Evolutionary conservation across 2,888 invertebrate genomes (phyloP), one percentile per base, ranked within the genome.

Genomic region (Fragum whitleyi): DNA sequence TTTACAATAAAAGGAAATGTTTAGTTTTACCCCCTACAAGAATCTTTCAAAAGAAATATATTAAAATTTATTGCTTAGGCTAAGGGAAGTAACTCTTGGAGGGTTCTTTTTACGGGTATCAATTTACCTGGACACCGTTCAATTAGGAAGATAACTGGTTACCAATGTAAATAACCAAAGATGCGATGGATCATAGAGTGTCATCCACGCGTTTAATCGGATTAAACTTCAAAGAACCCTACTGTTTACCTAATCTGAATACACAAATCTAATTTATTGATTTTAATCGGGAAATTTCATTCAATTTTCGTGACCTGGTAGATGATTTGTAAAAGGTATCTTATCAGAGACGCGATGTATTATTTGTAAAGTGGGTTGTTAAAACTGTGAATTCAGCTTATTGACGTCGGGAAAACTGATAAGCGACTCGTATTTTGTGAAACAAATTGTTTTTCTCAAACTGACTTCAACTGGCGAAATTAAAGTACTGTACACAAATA

Each of bases 101-200:
- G 32, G 32, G 9, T 36, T 9, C 5, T 36, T 36, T 36, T 61
- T 16, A 61, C 26, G 32, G 29, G 28, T 26, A 57, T 57, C 2
- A 29, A 19, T 16, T 28, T 61, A 61, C 61, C 32, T 32, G 19
- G 16, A 61, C 61, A 61, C 61, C 61, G 61, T 61, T 16, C 32
- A 61, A 61, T 61, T 19, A 61, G 26, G 32, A 32, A 32, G 32
- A 32, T 19, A 29, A 65, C 32, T 36, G 65, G 65, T 65, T 65
- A 65, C 65, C 65, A 65, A 65, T 65, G 65, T 65, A 65, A 65
- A 65, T 65, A 65, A 42, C 16, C 26, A 16, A 42, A 42, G 42
- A 26, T 65, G 23, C 5, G 47, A 47, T 47, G 47, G 47, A 47
- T 47, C 47, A 65, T 32, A 26, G 39, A 42, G 21, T 65, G 21